Base-by-base conservation (phyloP, 1,140 invertebrate species). In the Ostrea denselamellosa region DNA sequence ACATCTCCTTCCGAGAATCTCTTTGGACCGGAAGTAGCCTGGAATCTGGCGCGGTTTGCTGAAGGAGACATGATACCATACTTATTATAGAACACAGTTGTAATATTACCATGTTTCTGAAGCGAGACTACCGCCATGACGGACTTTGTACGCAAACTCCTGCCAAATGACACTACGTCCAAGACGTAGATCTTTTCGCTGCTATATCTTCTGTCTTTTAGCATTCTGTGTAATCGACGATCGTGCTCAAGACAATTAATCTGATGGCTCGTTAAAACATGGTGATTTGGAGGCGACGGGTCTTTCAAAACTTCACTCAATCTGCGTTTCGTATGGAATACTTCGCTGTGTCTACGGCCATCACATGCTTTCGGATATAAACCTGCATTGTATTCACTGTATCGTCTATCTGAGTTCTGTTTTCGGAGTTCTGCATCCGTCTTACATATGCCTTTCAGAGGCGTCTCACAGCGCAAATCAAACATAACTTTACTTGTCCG, bases 81-180 rank as follows among this genome's bases (percentile, higher is more conserved):
- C 68, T 77, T 77, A 14, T 77, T 77, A 77, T 77, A 77, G 68
- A 77, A 77, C 28, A 77, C 68, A 28, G 68, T 25, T 25, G 68
- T 77, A 25, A 77, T 25, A 77, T 77, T 25, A 10, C 68, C 68
- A 17, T 77, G 68, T 28, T 77, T 77, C 28, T 77, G 68, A 34
- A 77, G 68, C 0, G 68, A 77, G 10, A 77, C 68, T 12, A 77
- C 68, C 10, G 68, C 68, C 68, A 77, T 77, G 14, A 77, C 28
- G 3, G 68, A 77, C 28, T 77, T 77, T 3, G 68, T 77, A 2
- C 68, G 68, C 28, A 77, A 34, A 77, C 68, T 77, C 10, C 28
- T 77, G 25, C 68, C 68, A 14, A 22, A 77, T 0, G 68, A 77
- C 9, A 77, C 68, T 5, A 77, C 68, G 25, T 77, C 68, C 12